Percentiles rank a stretch among this genome's conserved stretches.
phyloP scores from a whole-genome alignment of 2,113 vertebrate genomes.

The Oncorhynchus mykiss region DNA sequence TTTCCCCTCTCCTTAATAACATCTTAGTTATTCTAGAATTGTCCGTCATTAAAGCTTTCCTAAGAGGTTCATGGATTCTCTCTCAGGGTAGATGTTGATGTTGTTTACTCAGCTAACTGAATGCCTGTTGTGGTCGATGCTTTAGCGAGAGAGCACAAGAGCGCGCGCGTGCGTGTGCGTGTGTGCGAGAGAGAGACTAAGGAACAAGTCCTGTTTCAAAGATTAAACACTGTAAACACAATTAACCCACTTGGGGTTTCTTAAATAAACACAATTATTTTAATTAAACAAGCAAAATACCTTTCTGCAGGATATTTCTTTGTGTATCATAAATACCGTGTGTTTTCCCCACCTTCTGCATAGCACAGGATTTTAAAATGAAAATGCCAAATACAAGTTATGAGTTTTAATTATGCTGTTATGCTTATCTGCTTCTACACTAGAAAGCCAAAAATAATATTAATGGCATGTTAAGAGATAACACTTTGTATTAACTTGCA shows the following conservation, averaged over 20 bases:
- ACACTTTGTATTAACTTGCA: not conserved
- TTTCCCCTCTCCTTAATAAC: not conserved
- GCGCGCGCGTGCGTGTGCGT: too few relatives aligned
- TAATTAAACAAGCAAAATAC: not conserved
- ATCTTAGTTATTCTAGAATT: not conserved
- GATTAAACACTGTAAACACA: not conserved
- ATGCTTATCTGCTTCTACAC: constrained; percentile 4
- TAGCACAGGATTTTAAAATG: not conserved
- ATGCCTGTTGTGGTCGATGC: not conserved
- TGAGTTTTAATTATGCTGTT: not conserved
- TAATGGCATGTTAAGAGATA: not conserved
- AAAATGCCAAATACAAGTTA: not conserved
- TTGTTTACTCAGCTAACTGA: constrained; percentile 1
- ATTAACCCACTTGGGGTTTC: not conserved
- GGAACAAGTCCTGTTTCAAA: not conserved
- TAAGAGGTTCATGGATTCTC: constrained; percentile 2
- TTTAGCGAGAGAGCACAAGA: not conserved
- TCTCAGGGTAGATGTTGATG: constrained; percentile 9
- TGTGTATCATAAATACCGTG: not conserved
- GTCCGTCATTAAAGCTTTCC: not conserved
- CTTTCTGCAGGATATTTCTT: not conserved
- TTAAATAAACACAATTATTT: not conserved
- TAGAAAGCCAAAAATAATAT: not conserved
- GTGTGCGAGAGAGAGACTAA: not conserved
- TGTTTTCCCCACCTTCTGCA: not conserved